Evolutionary conservation across 2,797 vertebrate species (phyloP).

Genomic region (Anguilla pacifica): DNA sequence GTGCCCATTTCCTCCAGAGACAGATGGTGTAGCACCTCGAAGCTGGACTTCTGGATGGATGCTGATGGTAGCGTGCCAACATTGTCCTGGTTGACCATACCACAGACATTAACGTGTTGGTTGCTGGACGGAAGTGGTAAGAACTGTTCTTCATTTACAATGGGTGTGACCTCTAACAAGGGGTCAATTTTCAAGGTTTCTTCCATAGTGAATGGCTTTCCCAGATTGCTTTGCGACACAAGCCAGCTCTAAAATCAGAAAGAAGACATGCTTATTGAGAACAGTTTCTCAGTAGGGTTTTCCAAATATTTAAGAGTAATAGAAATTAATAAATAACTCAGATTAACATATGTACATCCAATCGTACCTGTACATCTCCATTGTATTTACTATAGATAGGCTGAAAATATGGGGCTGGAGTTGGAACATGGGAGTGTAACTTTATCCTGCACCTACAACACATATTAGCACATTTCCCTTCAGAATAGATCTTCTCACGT

Average conservation of each 20-base stretch:
- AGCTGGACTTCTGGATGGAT: slow-evolving; percentile 32
- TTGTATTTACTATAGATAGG: slow-evolving; percentile 62
- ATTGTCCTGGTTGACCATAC: no score
- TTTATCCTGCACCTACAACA: slow-evolving; percentile 57
- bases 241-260: slow-evolving; percentile 60
- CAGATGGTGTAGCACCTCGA: neutral
- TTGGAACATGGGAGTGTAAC: slow-evolving; percentile 55
- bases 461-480: slow-evolving; percentile 1
- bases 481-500: neutral
- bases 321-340: neutral
- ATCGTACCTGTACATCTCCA: slow-evolving; percentile 64
- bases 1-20: slow-evolving; percentile 13
- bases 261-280: neutral
- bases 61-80: neutral
- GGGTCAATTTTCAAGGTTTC: slow-evolving; percentile 60
- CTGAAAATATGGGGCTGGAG: slow-evolving; percentile 69
- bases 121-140: slow-evolving; percentile 29
- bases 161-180: slow-evolving; percentile 43
- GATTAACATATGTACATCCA: neutral
- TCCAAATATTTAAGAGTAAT: neutral
- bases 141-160: slow-evolving; percentile 1
- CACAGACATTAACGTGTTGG: neutral
- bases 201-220: slow-evolving; percentile 53
- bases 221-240: slow-evolving; percentile 40
- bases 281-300: neutral